These are phyloP conservation scores for Psilanteris sp. DNA, from an alignment of 1,140 invertebrate genomes.

Conservation along the genomic window DNA sequence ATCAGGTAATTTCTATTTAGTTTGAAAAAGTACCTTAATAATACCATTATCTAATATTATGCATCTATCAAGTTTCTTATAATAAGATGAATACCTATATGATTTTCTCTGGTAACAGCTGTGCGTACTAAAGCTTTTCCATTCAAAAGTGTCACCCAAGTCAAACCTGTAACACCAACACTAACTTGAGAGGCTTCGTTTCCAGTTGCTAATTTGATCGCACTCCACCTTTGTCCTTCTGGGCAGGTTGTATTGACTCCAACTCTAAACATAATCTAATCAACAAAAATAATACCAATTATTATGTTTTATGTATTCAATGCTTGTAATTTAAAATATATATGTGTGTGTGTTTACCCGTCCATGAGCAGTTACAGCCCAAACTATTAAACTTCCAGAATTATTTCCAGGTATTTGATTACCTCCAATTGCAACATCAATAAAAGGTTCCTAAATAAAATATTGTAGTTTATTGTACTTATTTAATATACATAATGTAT, in stretches of 20 bases:
- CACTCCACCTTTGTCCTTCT: slow-evolving; percentile 91
- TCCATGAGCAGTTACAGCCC: slow-evolving; percentile 94
- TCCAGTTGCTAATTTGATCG: slow-evolving; percentile 86
- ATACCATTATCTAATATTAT: no score
- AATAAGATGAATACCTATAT: slow-evolving; percentile 80
- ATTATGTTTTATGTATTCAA: background rate
- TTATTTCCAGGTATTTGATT: slow-evolving; percentile 88
- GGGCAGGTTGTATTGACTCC: slow-evolving; percentile 89
- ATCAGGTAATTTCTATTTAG: no score
- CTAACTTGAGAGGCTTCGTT: slow-evolving; percentile 91
- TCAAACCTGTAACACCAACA: slow-evolving; percentile 89
- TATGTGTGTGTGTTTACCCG: slow-evolving; percentile 79
- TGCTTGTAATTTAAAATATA: no score
- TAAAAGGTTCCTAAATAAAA: slow-evolving; percentile 85
- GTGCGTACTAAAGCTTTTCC: slow-evolving; percentile 89
- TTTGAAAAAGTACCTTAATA: no score
- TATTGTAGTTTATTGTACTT: no score
- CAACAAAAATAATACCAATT: slow-evolving; percentile 1
- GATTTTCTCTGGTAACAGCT: slow-evolving; percentile 86
- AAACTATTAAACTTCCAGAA: slow-evolving; percentile 88
- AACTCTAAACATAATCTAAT: slow-evolving; percentile 89
- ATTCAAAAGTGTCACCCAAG: slow-evolving; percentile 91
- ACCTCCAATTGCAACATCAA: slow-evolving; percentile 92
- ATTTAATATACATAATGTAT: background rate
- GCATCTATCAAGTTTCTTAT: no score